A percentile compares a stretch with the other conserved stretches of the same genome.
These are phyloP conservation scores for Drosophila pseudoananassae DNA, from an alignment of 1,140 invertebrate species.

Conservation along the genomic window DNA sequence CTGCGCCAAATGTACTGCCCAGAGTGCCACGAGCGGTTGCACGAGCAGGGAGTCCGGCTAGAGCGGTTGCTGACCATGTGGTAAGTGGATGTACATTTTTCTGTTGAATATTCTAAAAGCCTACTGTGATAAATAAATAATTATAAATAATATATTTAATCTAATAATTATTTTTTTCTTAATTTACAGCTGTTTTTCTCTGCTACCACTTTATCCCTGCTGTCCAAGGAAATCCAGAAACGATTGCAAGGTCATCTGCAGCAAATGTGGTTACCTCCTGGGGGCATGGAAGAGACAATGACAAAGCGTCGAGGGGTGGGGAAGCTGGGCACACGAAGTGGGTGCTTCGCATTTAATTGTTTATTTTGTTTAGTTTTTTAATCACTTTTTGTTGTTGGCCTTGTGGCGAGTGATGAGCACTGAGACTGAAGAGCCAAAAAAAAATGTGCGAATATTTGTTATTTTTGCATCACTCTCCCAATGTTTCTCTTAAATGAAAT, in stretches of 20 bases:
- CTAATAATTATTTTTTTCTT: neutral
- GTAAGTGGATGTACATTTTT: slow-evolving; percentile 38
- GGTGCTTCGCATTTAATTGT: slow-evolving; percentile 27
- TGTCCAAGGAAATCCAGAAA: slow-evolving; percentile 59
- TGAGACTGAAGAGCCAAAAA: slow-evolving; percentile 24
- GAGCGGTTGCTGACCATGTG: slow-evolving; percentile 69
- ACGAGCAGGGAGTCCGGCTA: slow-evolving; percentile 70
- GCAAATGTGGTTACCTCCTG: slow-evolving; percentile 73
- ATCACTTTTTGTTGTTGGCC: slow-evolving; percentile 38
- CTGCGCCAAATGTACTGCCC: slow-evolving; percentile 79
- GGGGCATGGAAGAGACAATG: slow-evolving; percentile 75
- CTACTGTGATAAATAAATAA: neutral
- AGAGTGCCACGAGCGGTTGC: slow-evolving; percentile 71
- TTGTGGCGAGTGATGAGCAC: slow-evolving; percentile 25
- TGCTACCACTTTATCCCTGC: slow-evolving; percentile 75
- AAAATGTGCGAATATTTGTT: slow-evolving; percentile 16
- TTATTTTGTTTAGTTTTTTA: slow-evolving; percentile 50
- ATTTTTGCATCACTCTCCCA: slow-evolving; percentile 4
- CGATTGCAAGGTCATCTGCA: slow-evolving; percentile 76
- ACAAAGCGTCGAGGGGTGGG: neutral
- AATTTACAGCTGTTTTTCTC: slow-evolving; percentile 61
- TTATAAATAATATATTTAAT: slow-evolving; percentile 2
- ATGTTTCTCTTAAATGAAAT: slow-evolving; percentile 19
- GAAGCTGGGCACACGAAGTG: slow-evolving; percentile 5
- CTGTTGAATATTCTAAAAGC: neutral